Conservation (phyloP, 2,113 vertebrate species). For the Heterochromis multidens region DNA sequence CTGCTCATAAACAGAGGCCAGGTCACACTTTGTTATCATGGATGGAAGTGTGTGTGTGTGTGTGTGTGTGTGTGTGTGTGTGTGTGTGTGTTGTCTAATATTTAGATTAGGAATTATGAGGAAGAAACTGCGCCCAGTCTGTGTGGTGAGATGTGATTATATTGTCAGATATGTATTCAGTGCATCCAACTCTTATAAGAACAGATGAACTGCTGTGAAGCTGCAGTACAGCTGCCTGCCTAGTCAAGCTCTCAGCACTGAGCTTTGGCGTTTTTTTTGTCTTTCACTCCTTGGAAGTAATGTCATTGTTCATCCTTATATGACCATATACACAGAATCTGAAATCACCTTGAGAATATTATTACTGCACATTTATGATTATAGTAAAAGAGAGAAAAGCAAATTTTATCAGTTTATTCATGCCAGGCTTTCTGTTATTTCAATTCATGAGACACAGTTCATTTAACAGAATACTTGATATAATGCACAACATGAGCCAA, state of each 20-base stretch:
- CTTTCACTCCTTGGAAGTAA: neutral
- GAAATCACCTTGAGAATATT: neutral
- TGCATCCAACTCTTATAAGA: constrained; percentile 25
- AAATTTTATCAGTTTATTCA: neutral
- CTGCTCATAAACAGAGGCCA: constrained; percentile 58
- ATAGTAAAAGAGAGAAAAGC: neutral
- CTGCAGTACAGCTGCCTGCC: neutral
- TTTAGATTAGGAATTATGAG: constrained; percentile 52
- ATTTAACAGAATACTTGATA: neutral
- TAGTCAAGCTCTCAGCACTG: neutral
- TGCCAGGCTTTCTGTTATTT: neutral
- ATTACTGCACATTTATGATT: neutral
- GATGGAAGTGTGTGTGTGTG: neutral
- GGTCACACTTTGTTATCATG: constrained; percentile 45
- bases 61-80: neutral
- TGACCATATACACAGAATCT: neutral
- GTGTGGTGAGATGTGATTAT: constrained; percentile 46
- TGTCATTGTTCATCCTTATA: neutral
- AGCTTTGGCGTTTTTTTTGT: neutral
- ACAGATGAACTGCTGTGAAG: constrained; percentile 27
- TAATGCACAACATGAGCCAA: neutral
- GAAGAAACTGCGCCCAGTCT: constrained; percentile 10
- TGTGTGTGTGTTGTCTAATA: constrained; percentile 18
- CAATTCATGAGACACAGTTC: neutral
- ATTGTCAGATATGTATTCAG: constrained; percentile 45